Evolutionary conservation across 1,140 invertebrate genomes (phyloP), one percentile per base, ranked within the genome.

Genomic region (Drosophila miranda): DNA sequence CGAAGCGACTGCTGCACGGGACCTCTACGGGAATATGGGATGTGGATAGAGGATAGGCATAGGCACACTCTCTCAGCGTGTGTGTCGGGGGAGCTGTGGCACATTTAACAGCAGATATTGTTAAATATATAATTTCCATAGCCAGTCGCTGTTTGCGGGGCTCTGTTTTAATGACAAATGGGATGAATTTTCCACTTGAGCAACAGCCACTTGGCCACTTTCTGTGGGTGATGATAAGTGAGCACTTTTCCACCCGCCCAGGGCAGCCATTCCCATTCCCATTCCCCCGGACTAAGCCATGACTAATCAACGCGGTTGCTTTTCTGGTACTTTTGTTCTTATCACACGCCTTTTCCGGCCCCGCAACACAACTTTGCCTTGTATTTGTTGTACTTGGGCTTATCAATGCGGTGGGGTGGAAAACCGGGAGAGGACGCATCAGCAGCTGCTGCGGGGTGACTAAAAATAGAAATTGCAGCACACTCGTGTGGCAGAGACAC

Each of bases 391-490:
- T 73, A 48, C 28, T 45, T 55, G 14, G 14, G 44, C 60, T 67
- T 59, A 74, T 75, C 67, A 55, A 45, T 16, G 23, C 7, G 28
- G 41, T 7, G 28, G 23, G 23, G 23, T 23, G 5, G 23, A 28
- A 21, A 3, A 46, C 13, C 49, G 68, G 49, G 38, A 56, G 66
- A 23, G 54, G 53, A 53, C 62, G 53, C 62, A 75, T 72, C 68
- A 67, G 66, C 64, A 83, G 68, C 63, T 58, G 67, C 69, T 67
- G 14, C 49, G 16, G 34, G 16, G 26, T 43, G 52, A 69, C 58
- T 76, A 83, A 72, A 77, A 60, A 81, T 54, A 81, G 58, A 61
- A 58, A 76, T 66, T 66, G 54, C 63, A 72, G 51, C 70, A 54
- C 43, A 43, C 46, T 75, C 30, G 28, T 51, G 41, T 53, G 48